Percentiles rank a stretch among this genome's conserved stretches.
phyloP scores from a whole-genome alignment of 1,140 invertebrate genomes.

The Drosophila neocordata region DNA sequence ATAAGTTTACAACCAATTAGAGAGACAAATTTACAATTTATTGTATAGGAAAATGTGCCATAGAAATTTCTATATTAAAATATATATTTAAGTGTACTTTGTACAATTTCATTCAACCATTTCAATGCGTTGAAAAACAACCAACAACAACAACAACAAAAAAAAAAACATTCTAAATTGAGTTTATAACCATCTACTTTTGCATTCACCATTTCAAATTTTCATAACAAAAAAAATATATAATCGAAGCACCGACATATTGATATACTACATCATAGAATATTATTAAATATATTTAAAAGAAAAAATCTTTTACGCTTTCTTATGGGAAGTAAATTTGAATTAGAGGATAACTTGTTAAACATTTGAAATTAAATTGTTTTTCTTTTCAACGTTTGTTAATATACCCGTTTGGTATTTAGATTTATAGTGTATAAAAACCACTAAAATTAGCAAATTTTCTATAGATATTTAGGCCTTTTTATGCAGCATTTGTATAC shows the following conservation, averaged over 20 bases:
- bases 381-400: too few species aligned
- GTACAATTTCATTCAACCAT: background rate
- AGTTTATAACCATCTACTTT: background rate
- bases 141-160: background rate
- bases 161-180: background rate
- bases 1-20: constrained; percentile 24
- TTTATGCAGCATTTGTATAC: background rate
- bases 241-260: background rate
- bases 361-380: too few species aligned
- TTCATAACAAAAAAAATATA: background rate
- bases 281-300: background rate
- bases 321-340: too few species aligned
- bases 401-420: background rate
- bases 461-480: background rate
- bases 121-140: background rate
- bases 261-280: background rate
- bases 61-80: constrained; percentile 1
- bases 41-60: constrained; percentile 17
- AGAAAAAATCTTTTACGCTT: too few species aligned
- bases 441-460: background rate
- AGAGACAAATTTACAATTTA: constrained; percentile 17
- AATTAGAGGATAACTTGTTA: too few species aligned
- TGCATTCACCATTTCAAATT: background rate
- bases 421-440: background rate
- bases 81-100: background rate